Evolutionary conservation across 23 tunicate genomes (phyloP), one percentile per base, ranked within the genome.

Genomic region (Oikopleura dioica): DNA sequence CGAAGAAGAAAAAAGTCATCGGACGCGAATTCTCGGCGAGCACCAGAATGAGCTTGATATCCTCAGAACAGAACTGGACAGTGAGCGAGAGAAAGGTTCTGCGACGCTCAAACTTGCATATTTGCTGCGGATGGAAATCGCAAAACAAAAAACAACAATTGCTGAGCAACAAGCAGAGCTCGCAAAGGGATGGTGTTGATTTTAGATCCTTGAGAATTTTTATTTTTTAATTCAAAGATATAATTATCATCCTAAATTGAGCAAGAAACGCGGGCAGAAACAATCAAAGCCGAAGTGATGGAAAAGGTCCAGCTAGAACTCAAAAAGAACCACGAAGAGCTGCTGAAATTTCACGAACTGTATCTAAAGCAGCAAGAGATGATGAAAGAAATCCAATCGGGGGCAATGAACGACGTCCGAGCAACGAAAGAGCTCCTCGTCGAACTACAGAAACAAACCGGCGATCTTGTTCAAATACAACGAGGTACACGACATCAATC

Each of bases 41-140:
- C 72, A 63, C 72, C 30, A 63, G 16, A 63, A 63, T 63, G 72
- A 63, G 33, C n/a, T n/a, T n/a, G n/a, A n/a, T n/a, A n/a, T n/a
- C n/a, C n/a, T n/a, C n/a, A n/a, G n/a, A n/a, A n/a, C n/a, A n/a
- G 72, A 63, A 28, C 72, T 63, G 16, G 30, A 63, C 16, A 4
- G 26, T 63, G 30, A 63, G 26, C 29, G 72, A 28, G 72, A 63
- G 33, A 63, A 63, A 63, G 16, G 30, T 28, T 24, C 72, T 63
- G 16, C 72, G 2, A 63, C 72, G 5, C 33, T 63, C 16, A 63
- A 63, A 63, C 72, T 63, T 28, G 72, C 72, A 2, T 63, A 63
- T 28, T 63, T 63, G 33, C 33, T 63, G 2, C 72, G 72, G 2
- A 2, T 63, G 5, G 72, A 63, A 63, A 63, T 63, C 33, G 72